These are phyloP conservation scores for Acanthiza pusilla DNA, from an alignment of 2,797 vertebrate genomes.

Conservation along the genomic window DNA sequence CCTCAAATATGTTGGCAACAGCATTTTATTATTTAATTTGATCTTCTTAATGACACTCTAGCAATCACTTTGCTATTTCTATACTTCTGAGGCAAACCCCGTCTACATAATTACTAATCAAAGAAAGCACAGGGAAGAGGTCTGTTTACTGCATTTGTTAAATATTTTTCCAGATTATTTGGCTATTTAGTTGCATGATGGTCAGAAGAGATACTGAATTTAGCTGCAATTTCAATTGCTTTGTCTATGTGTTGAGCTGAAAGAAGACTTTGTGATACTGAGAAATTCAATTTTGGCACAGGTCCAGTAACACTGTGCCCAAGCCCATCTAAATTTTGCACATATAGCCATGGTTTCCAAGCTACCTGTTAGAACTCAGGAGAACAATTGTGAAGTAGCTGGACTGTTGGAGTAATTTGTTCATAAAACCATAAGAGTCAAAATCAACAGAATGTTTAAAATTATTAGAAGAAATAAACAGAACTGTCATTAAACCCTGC, in stretches of 20 bases:
- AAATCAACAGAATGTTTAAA: background rate
- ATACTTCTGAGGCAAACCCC: background rate
- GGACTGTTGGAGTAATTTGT: background rate
- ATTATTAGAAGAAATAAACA: background rate
- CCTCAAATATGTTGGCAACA: background rate
- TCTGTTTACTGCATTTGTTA: background rate
- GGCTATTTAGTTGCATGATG: background rate
- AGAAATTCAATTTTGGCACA: background rate
- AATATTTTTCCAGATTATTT: background rate
- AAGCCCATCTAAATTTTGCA: background rate
- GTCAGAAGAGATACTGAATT: background rate
- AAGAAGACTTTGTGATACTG: background rate
- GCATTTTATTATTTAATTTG: background rate
- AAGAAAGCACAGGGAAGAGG: background rate
- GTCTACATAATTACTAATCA: background rate
- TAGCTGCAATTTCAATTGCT: background rate
- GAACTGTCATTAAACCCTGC: background rate
- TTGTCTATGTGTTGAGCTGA: background rate
- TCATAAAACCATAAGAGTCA: background rate
- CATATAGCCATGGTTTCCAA: background rate
- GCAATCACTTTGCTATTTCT: background rate
- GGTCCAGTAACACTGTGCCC: rapidly evolving
- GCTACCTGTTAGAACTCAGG: background rate
- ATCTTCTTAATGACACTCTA: background rate
- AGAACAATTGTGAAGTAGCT: rapidly evolving